phyloP scores from a whole-genome alignment of 2,113 vertebrate species.

The Tenebrosternarchus preto region DNA sequence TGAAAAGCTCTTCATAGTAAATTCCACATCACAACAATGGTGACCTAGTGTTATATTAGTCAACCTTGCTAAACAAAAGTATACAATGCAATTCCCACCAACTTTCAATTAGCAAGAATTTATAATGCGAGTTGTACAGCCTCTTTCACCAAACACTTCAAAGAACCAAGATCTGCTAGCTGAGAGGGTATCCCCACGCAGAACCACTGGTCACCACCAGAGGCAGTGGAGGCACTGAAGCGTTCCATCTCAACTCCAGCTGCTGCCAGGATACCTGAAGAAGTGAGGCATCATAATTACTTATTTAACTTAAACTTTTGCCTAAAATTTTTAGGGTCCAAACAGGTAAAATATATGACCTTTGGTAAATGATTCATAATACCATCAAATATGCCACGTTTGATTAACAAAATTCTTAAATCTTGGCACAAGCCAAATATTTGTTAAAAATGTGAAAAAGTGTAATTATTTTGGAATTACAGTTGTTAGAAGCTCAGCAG shows the following conservation, averaged over 20 bases:
- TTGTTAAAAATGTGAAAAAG: no score
- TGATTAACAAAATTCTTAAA: no score
- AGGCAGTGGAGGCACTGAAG: slow-evolving; percentile 76
- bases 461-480: no score
- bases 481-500: no score
- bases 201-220: slow-evolving; percentile 79
- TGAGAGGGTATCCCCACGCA: slow-evolving; percentile 77
- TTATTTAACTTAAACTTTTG: no score
- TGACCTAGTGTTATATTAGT: slow-evolving; percentile 9
- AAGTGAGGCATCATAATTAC: neutral
- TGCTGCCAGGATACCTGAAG: slow-evolving; percentile 78
- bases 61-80: slow-evolving; percentile 35
- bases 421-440: no score
- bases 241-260: slow-evolving; percentile 78
- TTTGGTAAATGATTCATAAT: no score
- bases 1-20: neutral
- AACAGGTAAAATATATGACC: no score
- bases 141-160: slow-evolving; percentile 75
- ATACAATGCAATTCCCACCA: slow-evolving; percentile 33
- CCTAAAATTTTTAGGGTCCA: no score
- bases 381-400: no score
- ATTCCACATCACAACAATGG: neutral
- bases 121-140: slow-evolving; percentile 78
- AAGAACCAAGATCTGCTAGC: slow-evolving; percentile 69
- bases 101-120: slow-evolving; percentile 38